A percentile compares a stretch with the other conserved stretches of the same genome.
These are phyloP conservation scores for Leptobrachium ailaonicum DNA, from an alignment of 2,113 vertebrate genomes.

Conservation along the genomic window DNA sequence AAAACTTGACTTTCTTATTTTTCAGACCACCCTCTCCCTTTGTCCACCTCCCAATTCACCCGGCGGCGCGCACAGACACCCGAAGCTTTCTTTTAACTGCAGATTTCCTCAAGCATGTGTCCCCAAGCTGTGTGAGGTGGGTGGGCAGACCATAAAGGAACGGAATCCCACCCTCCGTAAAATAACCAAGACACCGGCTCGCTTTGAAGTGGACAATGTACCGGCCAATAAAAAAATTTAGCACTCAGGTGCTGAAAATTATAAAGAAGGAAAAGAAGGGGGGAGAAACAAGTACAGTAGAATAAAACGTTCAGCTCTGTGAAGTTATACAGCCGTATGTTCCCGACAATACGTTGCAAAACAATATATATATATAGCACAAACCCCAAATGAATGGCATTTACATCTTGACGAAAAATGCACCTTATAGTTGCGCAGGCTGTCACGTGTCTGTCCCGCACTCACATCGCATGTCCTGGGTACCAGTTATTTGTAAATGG, in stretches of 20 bases:
- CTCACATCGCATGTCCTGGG: too few species aligned
- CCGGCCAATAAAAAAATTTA: conserved; percentile 31
- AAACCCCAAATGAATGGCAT: too few species aligned
- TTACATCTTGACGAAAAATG: too few species aligned
- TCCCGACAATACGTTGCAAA: too few species aligned
- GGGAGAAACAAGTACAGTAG: too few species aligned
- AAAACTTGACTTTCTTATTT: not conserved
- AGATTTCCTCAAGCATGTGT: conserved; percentile 34
- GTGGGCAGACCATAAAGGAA: conserved; percentile 42
- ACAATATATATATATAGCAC: too few species aligned
- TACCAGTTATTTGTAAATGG: too few species aligned
- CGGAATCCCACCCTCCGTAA: conserved; percentile 38
- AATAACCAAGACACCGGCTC: conserved; percentile 7
- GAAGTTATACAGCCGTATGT: too few species aligned
- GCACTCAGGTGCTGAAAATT: conserved; percentile 25
- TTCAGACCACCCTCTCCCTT: conserved; percentile 30
- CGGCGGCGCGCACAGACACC: conserved; percentile 24
- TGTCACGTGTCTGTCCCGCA: too few species aligned
- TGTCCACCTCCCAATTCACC: conserved; percentile 40
- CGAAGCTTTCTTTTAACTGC: conserved; percentile 33
- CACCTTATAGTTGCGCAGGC: too few species aligned
- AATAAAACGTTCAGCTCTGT: too few species aligned
- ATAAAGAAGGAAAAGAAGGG: not conserved
- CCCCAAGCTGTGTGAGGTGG: conserved; percentile 44
- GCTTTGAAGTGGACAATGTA: conserved; percentile 42